phyloP scores from a whole-genome alignment of 2,113 vertebrate genomes.

The Empidonax alnorum region DNA sequence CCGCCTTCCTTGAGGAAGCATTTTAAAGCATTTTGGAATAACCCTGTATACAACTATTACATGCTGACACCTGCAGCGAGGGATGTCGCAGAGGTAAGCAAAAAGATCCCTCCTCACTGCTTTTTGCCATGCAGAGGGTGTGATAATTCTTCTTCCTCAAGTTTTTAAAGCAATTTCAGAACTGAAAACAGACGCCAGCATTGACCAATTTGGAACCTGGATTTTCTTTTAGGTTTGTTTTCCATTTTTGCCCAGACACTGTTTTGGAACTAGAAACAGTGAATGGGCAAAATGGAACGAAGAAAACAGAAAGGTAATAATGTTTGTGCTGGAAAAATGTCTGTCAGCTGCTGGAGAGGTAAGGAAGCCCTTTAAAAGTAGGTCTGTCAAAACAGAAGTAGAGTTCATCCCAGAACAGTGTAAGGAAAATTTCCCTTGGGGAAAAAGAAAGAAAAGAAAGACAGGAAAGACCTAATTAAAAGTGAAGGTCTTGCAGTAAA shows the following conservation, averaged over 20 bases:
- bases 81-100: neutral
- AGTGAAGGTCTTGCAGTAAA: slow-evolving; percentile 51
- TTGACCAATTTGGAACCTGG: neutral
- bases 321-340: neutral
- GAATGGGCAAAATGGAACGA: neutral
- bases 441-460: slow-evolving; percentile 1
- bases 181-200: neutral
- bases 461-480: slow-evolving; percentile 54
- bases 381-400: neutral
- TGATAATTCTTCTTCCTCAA: neutral
- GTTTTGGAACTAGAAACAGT: neutral
- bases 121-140: neutral
- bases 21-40: neutral
- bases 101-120: neutral
- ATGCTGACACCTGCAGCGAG: neutral
- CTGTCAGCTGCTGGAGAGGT: neutral
- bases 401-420: neutral
- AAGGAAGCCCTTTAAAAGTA: slow-evolving; percentile 4
- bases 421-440: neutral
- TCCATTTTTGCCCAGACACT: neutral
- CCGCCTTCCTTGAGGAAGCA: neutral
- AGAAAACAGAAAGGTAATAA: neutral
- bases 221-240: neutral
- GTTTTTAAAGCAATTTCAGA: neutral
- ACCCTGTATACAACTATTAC: too few species aligned